Conservation (phyloP, 2,888 invertebrate genomes). For the Drosophila kokeensis region DNA sequence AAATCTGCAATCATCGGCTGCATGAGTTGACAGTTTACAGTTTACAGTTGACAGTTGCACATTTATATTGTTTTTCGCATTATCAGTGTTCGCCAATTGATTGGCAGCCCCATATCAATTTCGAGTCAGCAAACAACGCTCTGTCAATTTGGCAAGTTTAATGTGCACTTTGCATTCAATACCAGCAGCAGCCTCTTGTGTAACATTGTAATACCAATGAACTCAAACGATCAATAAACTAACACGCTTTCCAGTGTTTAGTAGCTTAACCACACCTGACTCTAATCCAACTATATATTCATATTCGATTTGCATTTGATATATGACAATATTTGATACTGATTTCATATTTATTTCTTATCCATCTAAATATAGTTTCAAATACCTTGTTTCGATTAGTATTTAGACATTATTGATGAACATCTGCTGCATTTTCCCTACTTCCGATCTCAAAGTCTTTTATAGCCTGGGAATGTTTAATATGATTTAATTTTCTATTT, state of each 20-base stretch:
- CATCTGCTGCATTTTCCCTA: neutral
- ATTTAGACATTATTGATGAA: neutral
- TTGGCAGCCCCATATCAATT: slow-evolving; percentile 3
- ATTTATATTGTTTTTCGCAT: slow-evolving; percentile 22
- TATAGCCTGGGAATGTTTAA: neutral
- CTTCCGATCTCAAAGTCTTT: neutral
- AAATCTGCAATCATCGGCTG: slow-evolving; percentile 16
- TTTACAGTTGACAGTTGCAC: slow-evolving; percentile 9
- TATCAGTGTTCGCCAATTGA: slow-evolving; percentile 32
- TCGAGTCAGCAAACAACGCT: slow-evolving; percentile 32
- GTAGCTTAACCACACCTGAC: neutral
- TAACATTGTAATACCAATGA: slow-evolving; percentile 24
- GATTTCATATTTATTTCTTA: neutral
- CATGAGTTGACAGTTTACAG: slow-evolving; percentile 29
- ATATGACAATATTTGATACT: neutral
- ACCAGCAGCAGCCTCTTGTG: slow-evolving; percentile 10
- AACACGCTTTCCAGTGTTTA: neutral
- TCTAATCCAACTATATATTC: neutral
- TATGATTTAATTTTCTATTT: neutral
- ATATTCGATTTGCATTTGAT: neutral
- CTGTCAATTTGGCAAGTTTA: slow-evolving; percentile 29
- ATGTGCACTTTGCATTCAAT: slow-evolving; percentile 17
- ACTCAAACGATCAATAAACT: neutral
- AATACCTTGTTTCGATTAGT: neutral
- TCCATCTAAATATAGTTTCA: neutral